phyloP scores from a whole-genome alignment of 2,888 invertebrate species.

The Tachina fera region DNA sequence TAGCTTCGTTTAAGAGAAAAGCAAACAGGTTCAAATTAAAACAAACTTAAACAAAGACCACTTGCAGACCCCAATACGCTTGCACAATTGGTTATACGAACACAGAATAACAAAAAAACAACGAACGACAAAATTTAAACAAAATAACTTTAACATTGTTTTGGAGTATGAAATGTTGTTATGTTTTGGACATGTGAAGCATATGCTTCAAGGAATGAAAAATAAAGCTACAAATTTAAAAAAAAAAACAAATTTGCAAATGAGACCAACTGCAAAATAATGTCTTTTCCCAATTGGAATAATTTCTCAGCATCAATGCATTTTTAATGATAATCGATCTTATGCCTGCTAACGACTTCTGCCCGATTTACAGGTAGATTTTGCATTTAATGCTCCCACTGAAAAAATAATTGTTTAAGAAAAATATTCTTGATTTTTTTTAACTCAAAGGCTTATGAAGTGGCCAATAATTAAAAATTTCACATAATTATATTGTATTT shows the following conservation, averaged over 20 bases:
- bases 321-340: too few relatives aligned
- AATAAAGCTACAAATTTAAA: not conserved
- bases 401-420: too few relatives aligned
- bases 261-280: not conserved
- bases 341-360: not conserved
- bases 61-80: not conserved
- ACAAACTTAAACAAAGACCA: slow-evolving; percentile 12
- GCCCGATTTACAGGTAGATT: too few relatives aligned
- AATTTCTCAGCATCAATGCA: too few relatives aligned
- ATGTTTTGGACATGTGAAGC: slow-evolving; percentile 57
- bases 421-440: too few relatives aligned
- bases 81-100: not conserved
- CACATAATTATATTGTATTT: too few relatives aligned
- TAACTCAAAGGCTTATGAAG: too few relatives aligned
- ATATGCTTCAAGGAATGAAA: slow-evolving; percentile 7
- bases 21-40: slow-evolving; percentile 12
- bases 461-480: too few relatives aligned
- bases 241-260: not conserved
- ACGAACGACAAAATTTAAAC: not conserved
- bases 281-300: not conserved
- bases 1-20: slow-evolving; percentile 12
- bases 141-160: slow-evolving; percentile 4
- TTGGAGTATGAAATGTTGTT: slow-evolving; percentile 34
- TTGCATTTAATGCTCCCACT: too few relatives aligned
- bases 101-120: not conserved